Base-by-base conservation (phyloP, 2,113 vertebrate species). In the Sander vitreus region DNA sequence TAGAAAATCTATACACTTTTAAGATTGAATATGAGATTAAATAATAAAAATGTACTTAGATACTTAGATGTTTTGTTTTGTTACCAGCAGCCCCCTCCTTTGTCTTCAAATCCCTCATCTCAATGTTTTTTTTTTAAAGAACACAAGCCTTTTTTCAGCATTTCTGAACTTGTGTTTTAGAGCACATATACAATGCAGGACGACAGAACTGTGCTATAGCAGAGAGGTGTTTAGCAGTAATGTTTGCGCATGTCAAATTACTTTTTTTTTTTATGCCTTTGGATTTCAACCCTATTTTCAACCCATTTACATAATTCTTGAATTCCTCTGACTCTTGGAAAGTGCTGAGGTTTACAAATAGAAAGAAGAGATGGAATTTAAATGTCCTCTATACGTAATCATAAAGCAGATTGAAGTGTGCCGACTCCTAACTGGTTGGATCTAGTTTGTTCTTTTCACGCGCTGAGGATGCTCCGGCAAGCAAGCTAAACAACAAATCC, bases 401-500 rank as follows among this genome's bases (percentile, higher is more conserved):
- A 83, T 36, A 58, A 47, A 55, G 71, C 62, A 67, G 55, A 72
- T 72, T 64, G 12, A 57, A 64, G 47, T 12, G 71, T 70, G 54
- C 21, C 15, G 27, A 11, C 71, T 45, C 64, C 50, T 75, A 12
- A 3, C 68, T 5, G 65, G 30, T 30, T 33, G 57, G 60, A 66
- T 68, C 30, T 55, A 27, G 36, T 73, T 79, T 81, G 73, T 70
- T 87, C 51, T 63, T 69, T 88, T 80, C 74, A 60, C 39, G 4
- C 23, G 1, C 81, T 73, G 75, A 84, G 78, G 76, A 67, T 74
- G 54, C 75, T 54, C 57, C 30, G 12, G 80, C 16, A 65, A 77
- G 83, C 65, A 84, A 73, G 78, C 85, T 76, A 78, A 88, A 87
- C 51, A 66, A 69, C 9, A 89, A 89, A 83, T 64, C 76, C 79